Evolutionary conservation across 1,140 invertebrate genomes (phyloP).

Genomic region (Pseudachorutes palmiensis): DNA sequence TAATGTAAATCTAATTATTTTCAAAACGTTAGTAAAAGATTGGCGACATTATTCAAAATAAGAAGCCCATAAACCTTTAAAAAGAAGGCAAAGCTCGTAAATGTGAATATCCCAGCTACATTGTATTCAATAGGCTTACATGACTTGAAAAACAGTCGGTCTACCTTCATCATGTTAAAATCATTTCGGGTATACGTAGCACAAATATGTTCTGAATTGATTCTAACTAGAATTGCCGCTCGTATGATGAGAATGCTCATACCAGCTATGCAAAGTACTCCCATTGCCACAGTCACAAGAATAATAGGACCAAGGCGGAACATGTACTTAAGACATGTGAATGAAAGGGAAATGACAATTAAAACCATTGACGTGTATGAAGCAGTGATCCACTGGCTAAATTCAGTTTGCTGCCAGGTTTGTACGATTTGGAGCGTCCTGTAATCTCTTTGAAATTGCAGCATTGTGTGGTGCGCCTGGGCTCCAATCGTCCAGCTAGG

Average conservation of each 20-base stretch:
- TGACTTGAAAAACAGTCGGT: neutral
- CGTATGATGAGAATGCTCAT: neutral
- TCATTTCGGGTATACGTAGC: neutral
- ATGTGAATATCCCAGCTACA: neutral
- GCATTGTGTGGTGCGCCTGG: neutral
- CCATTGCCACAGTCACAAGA: neutral
- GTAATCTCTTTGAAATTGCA: neutral
- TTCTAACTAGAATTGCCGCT: neutral
- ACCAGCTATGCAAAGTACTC: neutral
- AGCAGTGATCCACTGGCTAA: neutral
- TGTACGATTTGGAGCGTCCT: neutral
- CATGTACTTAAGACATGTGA: neutral
- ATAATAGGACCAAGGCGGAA: neutral
- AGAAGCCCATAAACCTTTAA: neutral
- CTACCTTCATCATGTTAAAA: neutral
- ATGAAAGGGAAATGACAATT: neutral
- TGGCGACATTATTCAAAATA: neutral
- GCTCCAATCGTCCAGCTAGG: neutral
- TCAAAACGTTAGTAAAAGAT: neutral
- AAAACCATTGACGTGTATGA: neutral
- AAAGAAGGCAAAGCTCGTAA: neutral
- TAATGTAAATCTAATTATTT: too few species aligned
- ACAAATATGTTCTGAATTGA: neutral
- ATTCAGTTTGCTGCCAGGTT: neutral
- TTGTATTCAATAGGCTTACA: neutral